Evolutionary conservation across 2,888 invertebrate genomes (phyloP), one percentile per base, ranked within the genome.

Genomic region (Adelphocoris suturalis): DNA sequence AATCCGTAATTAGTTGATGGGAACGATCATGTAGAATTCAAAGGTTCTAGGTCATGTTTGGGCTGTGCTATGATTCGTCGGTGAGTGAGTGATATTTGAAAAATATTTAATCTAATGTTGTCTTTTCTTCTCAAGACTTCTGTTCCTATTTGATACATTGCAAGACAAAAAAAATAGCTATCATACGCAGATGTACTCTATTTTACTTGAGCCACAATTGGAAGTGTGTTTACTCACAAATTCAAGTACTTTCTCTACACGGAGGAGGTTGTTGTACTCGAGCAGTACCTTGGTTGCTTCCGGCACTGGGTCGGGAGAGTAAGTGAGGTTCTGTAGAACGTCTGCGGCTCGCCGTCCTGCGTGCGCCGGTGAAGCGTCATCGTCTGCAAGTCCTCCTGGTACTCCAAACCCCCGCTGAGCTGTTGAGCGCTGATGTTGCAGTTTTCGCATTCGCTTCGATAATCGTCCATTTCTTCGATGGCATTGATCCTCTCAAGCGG

Each of bases 381-480:
- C 0, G 96, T 96, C 93, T 95, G 95, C 91, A 95, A 95, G 92
- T 95, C 95, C 91, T 94, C 94, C 92, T 87, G 92, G 93, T 95
- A 95, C 92, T 95, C 95, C 91, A 96, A 95, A 91, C 96, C 96
- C 92, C 96, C 96, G 92, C 95, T 96, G 7, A 96, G 95, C 75
- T 89, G 89, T 78, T 91, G 91, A 37, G 91, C 92, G 87, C 92
- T 92, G 37, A 96, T 96, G 93, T 97, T 97, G 94, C 97, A 97
- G 94, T 97, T 97, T 93, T 97, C 97, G 93, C 97, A 97, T 94
- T 97, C 97, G 93, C 96, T 97, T 92, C 97, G 95, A 93, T 96
- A 97, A 93, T 97, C 96, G 92, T 96, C 96, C 84, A 95, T 94
- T 89, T 95, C 95, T 91, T 94, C 94, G 16, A 87, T 80, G 37